Base-by-base conservation (phyloP, 2,888 invertebrate genomes). In the Anoncus sp. region DNA sequence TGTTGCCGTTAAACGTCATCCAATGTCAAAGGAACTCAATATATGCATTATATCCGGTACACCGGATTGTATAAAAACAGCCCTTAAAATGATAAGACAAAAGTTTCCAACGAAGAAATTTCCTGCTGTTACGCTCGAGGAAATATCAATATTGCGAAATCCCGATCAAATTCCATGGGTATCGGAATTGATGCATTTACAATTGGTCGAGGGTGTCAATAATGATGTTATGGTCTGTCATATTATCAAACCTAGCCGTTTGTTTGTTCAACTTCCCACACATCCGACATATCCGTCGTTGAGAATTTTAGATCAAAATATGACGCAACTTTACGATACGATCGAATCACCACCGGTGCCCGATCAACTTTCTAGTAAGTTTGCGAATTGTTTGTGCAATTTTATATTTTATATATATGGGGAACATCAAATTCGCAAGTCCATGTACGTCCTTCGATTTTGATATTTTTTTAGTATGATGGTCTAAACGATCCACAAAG, bases 181-280 rank as follows among this genome's bases (percentile, higher is more conserved):
- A 0, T 74, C 87, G 3, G 85, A 86, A 40, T 65, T 87, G 35
- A 86, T 92, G 62, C 92, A 97, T 95, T 93, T 98, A 87, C 95
- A 95, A 91, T 93, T 99, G 82, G 95, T 98, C 86, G 97, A 97
- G 91, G 97, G 97, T 60, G 96, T 98, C 67, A 97, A 97, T 90
- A 97, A 98, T 88, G 99, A 99, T 92, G 97, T 98, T 27, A 95
- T 96, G 80, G 94, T 99, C 86, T 97, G 97, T 88, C 96, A 96
- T 85, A 94, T 98, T 88, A 95, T 97, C 81, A 94, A 95, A 81
- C 96, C 98, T 65, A 96, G 96, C 51, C 98, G 98, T 91, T 93
- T 99, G 89, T 99, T 99, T 92, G 94, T 99, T 75, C 99, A 99
- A 91, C 97, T 98, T 91, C 98, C 98, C 3, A 95, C 97, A 75